phyloP scores from a whole-genome alignment of 2,888 invertebrate genomes.

The Limnephilus marmoratus region DNA sequence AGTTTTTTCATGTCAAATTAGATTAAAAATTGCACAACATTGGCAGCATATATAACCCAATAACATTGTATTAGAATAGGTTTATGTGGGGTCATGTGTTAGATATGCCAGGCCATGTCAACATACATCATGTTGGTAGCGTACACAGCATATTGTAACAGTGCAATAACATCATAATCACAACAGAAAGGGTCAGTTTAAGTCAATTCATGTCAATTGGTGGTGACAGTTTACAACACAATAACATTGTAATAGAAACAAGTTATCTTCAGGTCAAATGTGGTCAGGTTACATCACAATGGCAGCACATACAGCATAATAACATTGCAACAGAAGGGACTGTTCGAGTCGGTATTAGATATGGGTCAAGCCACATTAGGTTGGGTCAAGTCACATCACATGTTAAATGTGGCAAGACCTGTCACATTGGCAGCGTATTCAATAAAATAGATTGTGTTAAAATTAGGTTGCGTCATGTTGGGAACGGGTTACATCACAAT shows the following conservation, averaged over 20 bases:
- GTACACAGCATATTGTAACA: too few species aligned
- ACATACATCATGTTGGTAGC: background rate
- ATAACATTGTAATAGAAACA: background rate
- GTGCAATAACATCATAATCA: too few species aligned
- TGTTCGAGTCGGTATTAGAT: too few species aligned
- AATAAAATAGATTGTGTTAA: background rate
- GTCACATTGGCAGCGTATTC: background rate
- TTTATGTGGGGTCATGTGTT: background rate
- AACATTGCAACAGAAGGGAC: background rate
- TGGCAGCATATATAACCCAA: constrained; percentile 7
- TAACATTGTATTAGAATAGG: background rate
- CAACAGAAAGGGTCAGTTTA: too few species aligned
- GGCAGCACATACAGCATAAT: constrained; percentile 10
- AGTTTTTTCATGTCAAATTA: background rate
- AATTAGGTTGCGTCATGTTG: too few species aligned
- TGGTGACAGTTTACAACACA: background rate
- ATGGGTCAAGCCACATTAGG: too few species aligned
- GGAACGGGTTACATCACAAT: background rate
- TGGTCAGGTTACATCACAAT: background rate
- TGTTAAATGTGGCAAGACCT: too few species aligned
- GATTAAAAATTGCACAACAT: background rate
- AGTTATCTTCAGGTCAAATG: background rate
- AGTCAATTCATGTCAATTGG: too few species aligned
- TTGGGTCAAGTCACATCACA: too few species aligned
- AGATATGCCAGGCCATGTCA: background rate